Percentiles rank a stretch among this genome's conserved stretches.
phyloP scores from a whole-genome alignment of 2,797 vertebrate genomes.

The Paramormyrops hopkinsi region DNA sequence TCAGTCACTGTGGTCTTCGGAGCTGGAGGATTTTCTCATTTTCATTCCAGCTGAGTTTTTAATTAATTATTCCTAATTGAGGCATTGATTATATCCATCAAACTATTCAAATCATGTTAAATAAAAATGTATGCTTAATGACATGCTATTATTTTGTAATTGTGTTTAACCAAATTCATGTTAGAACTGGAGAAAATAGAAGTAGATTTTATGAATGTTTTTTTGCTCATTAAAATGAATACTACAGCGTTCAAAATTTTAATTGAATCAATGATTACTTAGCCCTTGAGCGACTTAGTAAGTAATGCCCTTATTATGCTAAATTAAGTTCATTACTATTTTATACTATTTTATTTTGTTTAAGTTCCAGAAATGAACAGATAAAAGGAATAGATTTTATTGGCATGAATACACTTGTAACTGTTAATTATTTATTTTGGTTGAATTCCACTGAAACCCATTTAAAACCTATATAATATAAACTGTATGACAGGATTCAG shows the following conservation, averaged over 20 bases:
- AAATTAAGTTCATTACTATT: conserved; percentile 7
- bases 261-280: conserved; percentile 15
- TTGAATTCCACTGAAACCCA: not conserved
- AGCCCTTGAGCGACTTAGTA: conserved; percentile 6
- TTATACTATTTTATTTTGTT: conserved; percentile 5
- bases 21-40: not conserved
- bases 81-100: not conserved
- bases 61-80: conserved; percentile 12
- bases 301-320: conserved; percentile 12
- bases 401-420: not conserved
- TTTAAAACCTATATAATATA: not conserved
- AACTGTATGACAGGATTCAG: not conserved
- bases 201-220: conserved; percentile 8
- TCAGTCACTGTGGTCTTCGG: not conserved
- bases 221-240: conserved; percentile 12
- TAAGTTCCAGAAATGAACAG: conserved; percentile 2
- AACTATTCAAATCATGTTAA: conserved; percentile 11
- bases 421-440: not conserved
- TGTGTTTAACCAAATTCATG: conserved; percentile 2
- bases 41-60: conserved; percentile 7
- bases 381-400: not conserved
- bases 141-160: not conserved
- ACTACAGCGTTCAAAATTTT: conserved; percentile 1
- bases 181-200: not conserved
- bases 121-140: not conserved